Base-by-base conservation (phyloP, 1,140 invertebrate species). In the Samia ricini region DNA sequence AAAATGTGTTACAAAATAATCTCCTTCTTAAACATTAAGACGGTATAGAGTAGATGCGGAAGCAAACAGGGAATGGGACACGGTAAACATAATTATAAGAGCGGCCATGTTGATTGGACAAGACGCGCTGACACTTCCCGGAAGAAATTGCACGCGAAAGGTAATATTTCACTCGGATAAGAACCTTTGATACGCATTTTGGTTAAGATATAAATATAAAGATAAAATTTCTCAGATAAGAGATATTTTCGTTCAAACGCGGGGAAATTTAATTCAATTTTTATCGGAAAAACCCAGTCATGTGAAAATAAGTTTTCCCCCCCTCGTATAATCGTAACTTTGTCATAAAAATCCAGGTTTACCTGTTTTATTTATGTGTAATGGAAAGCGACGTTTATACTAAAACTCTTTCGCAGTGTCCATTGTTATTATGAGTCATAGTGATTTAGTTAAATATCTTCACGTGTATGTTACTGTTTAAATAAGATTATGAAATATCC, bases 61-160 rank as follows among this genome's bases (percentile, higher is more conserved):
- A 56, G 62, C 59, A 66, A 63, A 64, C 58, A 58, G 66, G 67
- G 58, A 69, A 69, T 69, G 64, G 72, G 72, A 73, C 72, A 76
- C 60, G 72, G 75, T 77, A 79, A 83, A 81, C 77, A 77, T 80
- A 80, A 79, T 83, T 85, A 80, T 68, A 64, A 64, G 60, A 71
- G 64, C 67, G 68, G 72, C 71, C 65, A 69, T 64, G 63, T 74
- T 80, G 73, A 81, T 81, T 80, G 72, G 76, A 77, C 51, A 65
- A 74, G 74, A 80, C 73, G 63, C 52, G 65, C 66, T 69, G 68
- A 76, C 69, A 72, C 73, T 66, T 65, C 54, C 63, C 48, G 56
- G 64, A 78, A 74, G 67, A 77, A 71, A 78, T 75, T 73, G 63
- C 69, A 70, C 65, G 61, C 68, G 67, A 76, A 78, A 68, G 65